phyloP scores from a whole-genome alignment of 2,797 vertebrate genomes.

The Natrix natrix region DNA sequence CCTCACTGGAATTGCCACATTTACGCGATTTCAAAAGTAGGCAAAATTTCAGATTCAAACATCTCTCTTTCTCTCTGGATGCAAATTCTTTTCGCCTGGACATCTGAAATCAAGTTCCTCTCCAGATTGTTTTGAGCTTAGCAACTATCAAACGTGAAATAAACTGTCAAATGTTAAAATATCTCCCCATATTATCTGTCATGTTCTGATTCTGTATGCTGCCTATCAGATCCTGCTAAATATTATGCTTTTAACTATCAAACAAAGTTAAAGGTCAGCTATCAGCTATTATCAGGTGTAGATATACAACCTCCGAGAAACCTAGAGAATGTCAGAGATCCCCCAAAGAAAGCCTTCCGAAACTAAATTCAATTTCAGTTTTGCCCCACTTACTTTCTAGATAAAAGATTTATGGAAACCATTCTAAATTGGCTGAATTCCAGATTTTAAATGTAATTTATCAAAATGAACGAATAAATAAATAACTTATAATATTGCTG shows the following conservation, averaged over 20 bases:
- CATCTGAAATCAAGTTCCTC: not conserved
- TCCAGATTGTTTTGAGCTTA: conserved; percentile 6
- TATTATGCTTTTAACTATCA: not conserved
- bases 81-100: not conserved
- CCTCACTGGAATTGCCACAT: not conserved
- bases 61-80: not conserved
- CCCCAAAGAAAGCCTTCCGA: not conserved
- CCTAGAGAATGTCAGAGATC: not conserved
- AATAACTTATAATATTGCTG: not conserved
- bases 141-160: not conserved
- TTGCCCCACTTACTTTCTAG: too few relatives aligned
- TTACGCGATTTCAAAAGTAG: not conserved
- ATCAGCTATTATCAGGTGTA: not conserved
- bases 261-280: not conserved
- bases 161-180: not conserved
- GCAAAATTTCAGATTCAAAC: not conserved
- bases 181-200: not conserved
- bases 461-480: not conserved
- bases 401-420: not conserved
- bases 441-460: not conserved
- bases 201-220: not conserved
- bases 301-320: not conserved
- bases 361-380: not conserved
- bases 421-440: not conserved
- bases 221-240: not conserved